phyloP scores from a whole-genome alignment of 2,888 invertebrate genomes.

The Zygaena filipendulae region DNA sequence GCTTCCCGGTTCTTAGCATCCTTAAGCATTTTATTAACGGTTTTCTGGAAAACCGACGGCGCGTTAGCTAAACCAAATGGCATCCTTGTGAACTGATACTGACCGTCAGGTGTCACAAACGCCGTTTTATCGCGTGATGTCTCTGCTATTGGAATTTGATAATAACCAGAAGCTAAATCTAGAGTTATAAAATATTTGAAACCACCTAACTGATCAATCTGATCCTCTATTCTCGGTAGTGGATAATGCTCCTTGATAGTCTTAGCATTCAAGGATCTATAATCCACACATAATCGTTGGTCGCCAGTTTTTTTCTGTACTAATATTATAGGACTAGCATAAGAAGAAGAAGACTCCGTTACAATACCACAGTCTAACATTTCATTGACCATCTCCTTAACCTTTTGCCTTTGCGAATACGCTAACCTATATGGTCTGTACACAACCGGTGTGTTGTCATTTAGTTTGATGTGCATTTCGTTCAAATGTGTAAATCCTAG shows the following conservation, averaged over 20 bases:
- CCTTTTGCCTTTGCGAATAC: slow-evolving; percentile 3
- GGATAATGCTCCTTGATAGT: slow-evolving; percentile 4
- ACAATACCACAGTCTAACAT: slow-evolving; percentile 1
- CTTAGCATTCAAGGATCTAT: slow-evolving; percentile 1
- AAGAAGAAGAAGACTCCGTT: no score
- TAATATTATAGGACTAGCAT: no score
- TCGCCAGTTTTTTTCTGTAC: slow-evolving; percentile 5
- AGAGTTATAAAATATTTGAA: slow-evolving; percentile 9
- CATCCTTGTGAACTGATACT: slow-evolving; percentile 11
- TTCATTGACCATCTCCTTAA: no score
- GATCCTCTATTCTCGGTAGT: slow-evolving; percentile 2
- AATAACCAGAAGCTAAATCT: slow-evolving; percentile 12
- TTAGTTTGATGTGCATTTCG: slow-evolving; percentile 15
- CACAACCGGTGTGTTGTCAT: slow-evolving; percentile 12
- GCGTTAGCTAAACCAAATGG: slow-evolving; percentile 14
- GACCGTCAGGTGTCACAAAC: slow-evolving; percentile 12
- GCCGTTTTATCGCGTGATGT: slow-evolving; percentile 11
- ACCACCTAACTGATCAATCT: slow-evolving; percentile 10
- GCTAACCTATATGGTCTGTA: slow-evolving; percentile 5
- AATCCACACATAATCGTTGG: slow-evolving; percentile 6
- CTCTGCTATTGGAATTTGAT: slow-evolving; percentile 20
- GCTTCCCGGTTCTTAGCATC: slow-evolving; percentile 5
- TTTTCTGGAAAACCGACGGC: slow-evolving; percentile 11
- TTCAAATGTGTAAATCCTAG: slow-evolving; percentile 11
- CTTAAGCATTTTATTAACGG: slow-evolving; percentile 9